A percentile compares a stretch with the other conserved stretches of the same genome.
phyloP scores from a whole-genome alignment of 2,888 invertebrate species.

The Phragmatobia fuliginosa region DNA sequence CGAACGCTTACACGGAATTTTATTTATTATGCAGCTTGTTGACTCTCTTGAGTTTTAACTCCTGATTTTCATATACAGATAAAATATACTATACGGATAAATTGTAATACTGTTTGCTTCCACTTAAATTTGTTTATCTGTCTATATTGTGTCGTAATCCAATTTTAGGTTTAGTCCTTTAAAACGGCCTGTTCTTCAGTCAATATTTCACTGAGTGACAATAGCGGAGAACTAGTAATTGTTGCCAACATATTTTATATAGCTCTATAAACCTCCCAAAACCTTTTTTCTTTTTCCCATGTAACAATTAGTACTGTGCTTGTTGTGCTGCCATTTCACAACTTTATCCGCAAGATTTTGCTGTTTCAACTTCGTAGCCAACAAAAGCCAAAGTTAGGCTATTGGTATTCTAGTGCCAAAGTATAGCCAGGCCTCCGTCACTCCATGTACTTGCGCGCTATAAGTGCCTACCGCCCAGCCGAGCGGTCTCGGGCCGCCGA shows the following conservation, averaged over 20 bases:
- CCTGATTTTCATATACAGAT: not conserved
- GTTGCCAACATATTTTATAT: not conserved
- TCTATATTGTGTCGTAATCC: not conserved
- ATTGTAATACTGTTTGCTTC: not conserved
- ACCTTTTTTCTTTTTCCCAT: not conserved
- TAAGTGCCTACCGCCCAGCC: too few relatives aligned
- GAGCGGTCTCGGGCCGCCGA: too few relatives aligned
- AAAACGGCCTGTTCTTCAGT: not conserved
- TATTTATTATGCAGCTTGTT: not conserved
- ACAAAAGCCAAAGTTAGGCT: not conserved
- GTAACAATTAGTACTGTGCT: not conserved
- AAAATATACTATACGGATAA: not conserved
- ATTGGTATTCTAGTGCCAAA: too few relatives aligned
- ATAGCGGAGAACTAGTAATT: not conserved
- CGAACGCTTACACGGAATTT: not conserved
- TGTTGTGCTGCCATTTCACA: not conserved
- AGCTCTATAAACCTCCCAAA: not conserved
- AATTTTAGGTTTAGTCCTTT: not conserved
- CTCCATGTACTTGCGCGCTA: too few relatives aligned
- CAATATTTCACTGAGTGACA: not conserved
- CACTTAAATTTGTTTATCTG: not conserved
- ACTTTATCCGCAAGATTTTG: not conserved
- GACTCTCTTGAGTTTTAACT: not conserved
- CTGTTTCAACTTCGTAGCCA: not conserved
- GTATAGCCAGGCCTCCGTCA: too few relatives aligned